Evolutionary conservation across 2,797 vertebrate species (phyloP).

Genomic region (Pseudochromis fuscus): DNA sequence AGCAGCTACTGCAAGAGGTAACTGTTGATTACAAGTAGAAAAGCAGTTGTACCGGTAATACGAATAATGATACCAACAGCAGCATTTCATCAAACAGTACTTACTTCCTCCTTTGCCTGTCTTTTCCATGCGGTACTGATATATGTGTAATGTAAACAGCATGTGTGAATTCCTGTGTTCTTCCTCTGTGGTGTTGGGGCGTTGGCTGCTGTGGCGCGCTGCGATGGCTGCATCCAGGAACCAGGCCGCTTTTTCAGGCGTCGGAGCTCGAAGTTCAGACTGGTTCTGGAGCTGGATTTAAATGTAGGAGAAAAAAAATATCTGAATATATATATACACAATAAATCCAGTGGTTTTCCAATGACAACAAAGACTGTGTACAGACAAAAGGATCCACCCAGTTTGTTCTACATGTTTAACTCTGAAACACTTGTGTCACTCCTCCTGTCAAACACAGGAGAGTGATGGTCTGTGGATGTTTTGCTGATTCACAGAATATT

Average conservation of each 20-base stretch:
- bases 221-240: constrained; percentile 96
- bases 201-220: constrained; percentile 89
- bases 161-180: constrained; percentile 97
- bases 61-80: background rate
- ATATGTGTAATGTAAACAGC: constrained; percentile 98
- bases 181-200: constrained; percentile 89
- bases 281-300: constrained; percentile 97
- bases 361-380: too few species aligned
- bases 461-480: too few species aligned
- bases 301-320: constrained; percentile 7
- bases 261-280: constrained; percentile 95
- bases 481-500: too few species aligned
- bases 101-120: constrained; percentile 97
- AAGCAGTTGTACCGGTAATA: background rate
- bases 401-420: too few species aligned
- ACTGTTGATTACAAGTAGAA: background rate
- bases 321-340: too few species aligned
- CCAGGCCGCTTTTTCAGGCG: constrained; percentile 96
- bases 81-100: constrained; percentile 64
- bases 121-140: constrained; percentile 99
- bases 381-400: too few species aligned
- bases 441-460: too few species aligned
- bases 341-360: too few species aligned
- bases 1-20: background rate
- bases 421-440: too few species aligned